Percentiles rank a stretch among this genome's conserved stretches.
Evolutionary conservation across 2,888 invertebrate species (phyloP).

Genomic region (Mesoligia furuncula): DNA sequence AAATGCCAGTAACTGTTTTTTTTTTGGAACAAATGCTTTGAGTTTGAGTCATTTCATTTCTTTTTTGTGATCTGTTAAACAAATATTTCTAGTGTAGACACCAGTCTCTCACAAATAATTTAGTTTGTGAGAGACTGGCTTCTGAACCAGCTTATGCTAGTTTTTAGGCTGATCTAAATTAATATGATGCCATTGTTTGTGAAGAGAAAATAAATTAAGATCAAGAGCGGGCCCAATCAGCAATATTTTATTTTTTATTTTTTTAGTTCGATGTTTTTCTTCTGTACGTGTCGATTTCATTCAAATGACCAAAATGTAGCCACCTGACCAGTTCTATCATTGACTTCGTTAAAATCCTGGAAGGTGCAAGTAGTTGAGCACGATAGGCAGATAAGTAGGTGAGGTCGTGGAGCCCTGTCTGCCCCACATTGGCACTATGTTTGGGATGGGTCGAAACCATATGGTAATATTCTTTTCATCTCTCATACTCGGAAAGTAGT

Average conservation of each 20-base stretch:
- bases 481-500: too few species aligned
- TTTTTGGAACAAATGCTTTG: too few species aligned
- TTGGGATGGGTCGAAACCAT: background rate
- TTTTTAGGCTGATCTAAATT: background rate
- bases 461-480: background rate
- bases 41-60: too few species aligned
- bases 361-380: background rate
- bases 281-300: background rate
- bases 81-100: too few species aligned
- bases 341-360: background rate
- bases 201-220: background rate
- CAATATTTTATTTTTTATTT: too few species aligned
- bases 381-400: background rate
- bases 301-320: background rate
- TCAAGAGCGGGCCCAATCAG: too few species aligned
- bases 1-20: too few species aligned
- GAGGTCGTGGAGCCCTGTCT: background rate
- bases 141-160: too few species aligned
- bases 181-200: background rate
- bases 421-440: background rate
- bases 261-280: background rate
- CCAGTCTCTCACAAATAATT: too few species aligned
- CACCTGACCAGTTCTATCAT: background rate
- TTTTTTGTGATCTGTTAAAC: too few species aligned
- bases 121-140: too few species aligned